Evolutionary conservation across 2,113 vertebrate species (phyloP), one percentile per base, ranked within the genome.

Genomic region (Myotis brandtii): DNA sequence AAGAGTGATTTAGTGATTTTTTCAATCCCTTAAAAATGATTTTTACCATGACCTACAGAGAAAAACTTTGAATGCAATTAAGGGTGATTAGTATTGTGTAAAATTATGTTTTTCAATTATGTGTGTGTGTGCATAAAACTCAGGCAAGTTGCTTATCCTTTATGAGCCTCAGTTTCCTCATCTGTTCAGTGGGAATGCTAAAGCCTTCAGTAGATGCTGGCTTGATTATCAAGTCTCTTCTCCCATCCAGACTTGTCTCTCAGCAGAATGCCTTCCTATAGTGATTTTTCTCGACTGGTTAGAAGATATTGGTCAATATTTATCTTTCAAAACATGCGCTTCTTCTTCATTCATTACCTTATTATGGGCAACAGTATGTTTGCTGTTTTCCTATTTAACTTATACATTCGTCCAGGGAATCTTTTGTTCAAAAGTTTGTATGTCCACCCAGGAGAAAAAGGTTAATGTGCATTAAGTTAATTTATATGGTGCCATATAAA

Each of bases 331-430:
- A 91, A 34, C 1, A 25, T 23, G 21, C 62, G 20, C 27, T 80
- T 89, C 4, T 67, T 79, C 40, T 13, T 83, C 50, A 69, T 79
- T 91, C 37, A 70, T 93, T 62, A 46, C 8, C 16, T 59, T 67
- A 54, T 23, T 11, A 43, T 69, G 87, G 46, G 10, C 20, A 43
- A 43, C 48, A 73, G 8, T 43, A 34, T 54, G 9, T 84, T 89
- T 89, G 20, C 50, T 76, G 3, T 83, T 94, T 96, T 92, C 56
- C 92, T 85, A 75, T 64, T 91, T 70, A 89, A 70, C 64, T 32
- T 92, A 76, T 43, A 21, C 34, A 20, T 59, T 72, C 50, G 25
- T 1, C 8, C 88, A 79, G 48, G 10, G 7, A 69, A 40, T 59
- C 66, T 59, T 90, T 90, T 90, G 14, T 72, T 92, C 32, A 84